Conservation (phyloP, 2,797 vertebrate species). For the Rhyacichthys aspro region DNA sequence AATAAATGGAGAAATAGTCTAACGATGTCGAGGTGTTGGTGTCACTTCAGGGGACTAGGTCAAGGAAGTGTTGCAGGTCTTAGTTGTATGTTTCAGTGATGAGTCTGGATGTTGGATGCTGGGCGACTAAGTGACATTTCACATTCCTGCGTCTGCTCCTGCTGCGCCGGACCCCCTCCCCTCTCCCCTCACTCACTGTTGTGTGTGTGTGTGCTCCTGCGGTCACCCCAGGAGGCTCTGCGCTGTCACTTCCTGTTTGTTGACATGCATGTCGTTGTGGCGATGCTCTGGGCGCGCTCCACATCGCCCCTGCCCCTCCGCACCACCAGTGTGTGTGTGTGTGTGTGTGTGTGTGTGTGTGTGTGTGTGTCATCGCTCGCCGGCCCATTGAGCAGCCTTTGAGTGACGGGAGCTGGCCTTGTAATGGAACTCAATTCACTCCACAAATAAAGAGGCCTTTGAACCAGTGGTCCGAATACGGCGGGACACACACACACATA, state of each 20-base stretch:
- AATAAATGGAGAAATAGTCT: too few relatives aligned
- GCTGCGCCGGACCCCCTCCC: conserved; percentile 32
- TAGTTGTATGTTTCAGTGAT: conserved; percentile 28
- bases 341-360: conserved; percentile 38
- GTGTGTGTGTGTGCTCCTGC: conserved; percentile 58
- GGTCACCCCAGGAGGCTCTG: conserved; percentile 72
- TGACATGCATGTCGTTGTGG: conserved; percentile 71
- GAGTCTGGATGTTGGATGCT: conserved; percentile 30
- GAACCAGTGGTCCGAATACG: conserved; percentile 75
- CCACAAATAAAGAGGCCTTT: conserved; percentile 77
- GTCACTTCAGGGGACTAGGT: conserved; percentile 50
- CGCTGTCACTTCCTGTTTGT: conserved; percentile 79
- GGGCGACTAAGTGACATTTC: conserved; percentile 66
- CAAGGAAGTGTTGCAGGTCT: conserved; percentile 31
- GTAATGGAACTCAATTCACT: conserved; percentile 82
- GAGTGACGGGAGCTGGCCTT: conserved; percentile 73
- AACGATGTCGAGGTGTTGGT: conserved; percentile 29
- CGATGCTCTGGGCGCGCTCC: conserved; percentile 71
- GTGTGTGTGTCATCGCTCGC: conserved; percentile 47
- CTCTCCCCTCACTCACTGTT: conserved; percentile 36
- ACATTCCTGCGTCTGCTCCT: conserved; percentile 63
- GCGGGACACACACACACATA: conserved; percentile 58
- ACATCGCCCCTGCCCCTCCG: conserved; percentile 54
- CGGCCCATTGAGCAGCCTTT: conserved; percentile 70
- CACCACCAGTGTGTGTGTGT: conserved; percentile 15